Evolutionary conservation across 2,888 invertebrate genomes (phyloP).

Genomic region (Lacanobia oleracea): DNA sequence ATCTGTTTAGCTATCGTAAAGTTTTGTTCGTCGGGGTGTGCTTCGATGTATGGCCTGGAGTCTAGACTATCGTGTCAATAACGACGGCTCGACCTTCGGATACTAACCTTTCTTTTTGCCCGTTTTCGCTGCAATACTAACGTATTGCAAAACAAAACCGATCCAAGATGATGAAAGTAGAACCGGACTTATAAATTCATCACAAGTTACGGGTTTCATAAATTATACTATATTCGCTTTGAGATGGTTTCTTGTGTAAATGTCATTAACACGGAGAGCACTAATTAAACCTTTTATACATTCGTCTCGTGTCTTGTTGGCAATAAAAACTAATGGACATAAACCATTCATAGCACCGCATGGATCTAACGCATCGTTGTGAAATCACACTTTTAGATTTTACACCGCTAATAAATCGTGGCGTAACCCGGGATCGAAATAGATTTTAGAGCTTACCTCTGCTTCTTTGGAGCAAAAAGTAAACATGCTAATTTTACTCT

Average conservation of each 20-base stretch:
- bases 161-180: conserved; percentile 61
- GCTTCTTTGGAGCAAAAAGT: conserved; percentile 66
- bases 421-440: conserved; percentile 73
- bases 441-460: conserved; percentile 74
- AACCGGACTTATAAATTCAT: conserved; percentile 62
- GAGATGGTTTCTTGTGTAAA: conserved; percentile 52
- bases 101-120: conserved; percentile 67
- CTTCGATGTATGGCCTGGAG: conserved; percentile 57
- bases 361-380: conserved; percentile 66
- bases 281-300: conserved; percentile 61
- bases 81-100: conserved; percentile 69
- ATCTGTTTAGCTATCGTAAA: conserved; percentile 67
- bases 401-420: conserved; percentile 71
- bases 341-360: conserved; percentile 63
- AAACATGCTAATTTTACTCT: conserved; percentile 68
- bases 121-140: conserved; percentile 49
- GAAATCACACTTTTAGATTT: conserved; percentile 71
- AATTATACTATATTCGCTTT: conserved; percentile 44
- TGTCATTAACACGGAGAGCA: conserved; percentile 35
- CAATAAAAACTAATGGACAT: conserved; percentile 68
- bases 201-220: conserved; percentile 55
- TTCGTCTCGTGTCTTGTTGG: conserved; percentile 52
- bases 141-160: conserved; percentile 59
- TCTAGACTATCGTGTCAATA: conserved; percentile 66
- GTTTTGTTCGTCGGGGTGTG: conserved; percentile 59